Evolutionary conservation across 2,113 vertebrate species (phyloP), one percentile per base, ranked within the genome.

Genomic region (Sorex fumeus): DNA sequence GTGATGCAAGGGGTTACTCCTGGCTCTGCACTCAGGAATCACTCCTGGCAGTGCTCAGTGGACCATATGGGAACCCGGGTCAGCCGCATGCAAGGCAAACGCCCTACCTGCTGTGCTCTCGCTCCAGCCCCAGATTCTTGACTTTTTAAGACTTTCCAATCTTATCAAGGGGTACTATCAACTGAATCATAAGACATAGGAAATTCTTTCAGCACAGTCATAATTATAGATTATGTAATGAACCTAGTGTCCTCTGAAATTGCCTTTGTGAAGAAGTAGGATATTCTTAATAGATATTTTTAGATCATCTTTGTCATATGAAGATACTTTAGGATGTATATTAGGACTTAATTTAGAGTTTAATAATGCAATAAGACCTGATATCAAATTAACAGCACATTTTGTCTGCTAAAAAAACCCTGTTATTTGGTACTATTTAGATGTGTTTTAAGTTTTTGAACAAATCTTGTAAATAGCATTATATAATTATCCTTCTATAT

Each of bases 401-500:
- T 88, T 45, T 34, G 7, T 81, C 25, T n/a, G 19, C 4, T 30
- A 88, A 60, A 50, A 50, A 50, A 40, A 40, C 3, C 40, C 50
- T 70, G 9, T 67, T 62, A 72, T 76, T 71, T 78, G 67, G 3
- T 15, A 83, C 45, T 76, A 50, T 91, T 34, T 62, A 32, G 45
- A 71, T 62, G 18, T 10, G 2, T 8, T 86, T 84, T 88, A 72
- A 15, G 77, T 3, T n/a, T 89, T 74, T 60, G 4, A 79, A 25
- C 86, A 94, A 74, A 70, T 70, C 30, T 95, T 77, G 0, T 25
- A 62, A 89, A 32, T 47, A 53, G 28, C 3, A 78, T 64, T 75
- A 3, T 62, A 45, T 78, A 90, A 75, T 83, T 83, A 45, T 23
- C 0, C 43, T 25, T 4, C 5, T 69, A 18, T 66, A 72, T 21